Evolutionary conservation across 2,113 vertebrate genomes (phyloP).

Genomic region (Actenoides lindsayi): DNA sequence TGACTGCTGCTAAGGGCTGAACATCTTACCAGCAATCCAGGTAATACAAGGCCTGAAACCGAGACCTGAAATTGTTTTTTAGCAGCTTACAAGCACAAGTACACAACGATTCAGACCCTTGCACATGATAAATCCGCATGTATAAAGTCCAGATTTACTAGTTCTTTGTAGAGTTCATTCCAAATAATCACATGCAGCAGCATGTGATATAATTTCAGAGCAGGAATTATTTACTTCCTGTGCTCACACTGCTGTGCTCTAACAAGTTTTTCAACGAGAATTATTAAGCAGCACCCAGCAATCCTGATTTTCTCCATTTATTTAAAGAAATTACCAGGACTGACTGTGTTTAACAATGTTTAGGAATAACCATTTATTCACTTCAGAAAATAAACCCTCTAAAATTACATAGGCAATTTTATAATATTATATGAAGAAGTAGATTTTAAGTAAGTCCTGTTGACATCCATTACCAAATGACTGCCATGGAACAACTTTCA

Average conservation of each 20-base stretch:
- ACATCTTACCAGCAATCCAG: not conserved
- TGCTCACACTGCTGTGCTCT: not conserved
- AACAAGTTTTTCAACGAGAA: not conserved
- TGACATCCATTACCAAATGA: not conserved
- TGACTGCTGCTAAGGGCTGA: not conserved
- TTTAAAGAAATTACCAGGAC: not conserved
- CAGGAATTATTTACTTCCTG: not conserved
- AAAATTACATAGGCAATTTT: not conserved
- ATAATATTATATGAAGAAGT: not conserved
- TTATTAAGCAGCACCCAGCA: not conserved
- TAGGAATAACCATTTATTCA: not conserved
- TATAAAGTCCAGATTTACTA: not conserved
- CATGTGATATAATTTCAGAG: not conserved
- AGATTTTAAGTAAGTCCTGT: not conserved
- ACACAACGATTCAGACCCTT: not conserved
- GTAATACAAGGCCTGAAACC: not conserved
- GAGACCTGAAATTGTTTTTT: not conserved
- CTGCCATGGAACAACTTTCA: rapidly evolving
- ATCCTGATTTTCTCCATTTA: not conserved
- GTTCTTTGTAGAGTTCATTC: not conserved
- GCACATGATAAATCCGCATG: not conserved
- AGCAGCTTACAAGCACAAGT: not conserved
- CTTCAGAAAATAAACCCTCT: not conserved
- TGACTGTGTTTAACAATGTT: not conserved
- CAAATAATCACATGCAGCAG: not conserved